These are phyloP conservation scores for Synanthedon formicaeformis DNA, from an alignment of 2,888 invertebrate genomes.

Conservation along the genomic window DNA sequence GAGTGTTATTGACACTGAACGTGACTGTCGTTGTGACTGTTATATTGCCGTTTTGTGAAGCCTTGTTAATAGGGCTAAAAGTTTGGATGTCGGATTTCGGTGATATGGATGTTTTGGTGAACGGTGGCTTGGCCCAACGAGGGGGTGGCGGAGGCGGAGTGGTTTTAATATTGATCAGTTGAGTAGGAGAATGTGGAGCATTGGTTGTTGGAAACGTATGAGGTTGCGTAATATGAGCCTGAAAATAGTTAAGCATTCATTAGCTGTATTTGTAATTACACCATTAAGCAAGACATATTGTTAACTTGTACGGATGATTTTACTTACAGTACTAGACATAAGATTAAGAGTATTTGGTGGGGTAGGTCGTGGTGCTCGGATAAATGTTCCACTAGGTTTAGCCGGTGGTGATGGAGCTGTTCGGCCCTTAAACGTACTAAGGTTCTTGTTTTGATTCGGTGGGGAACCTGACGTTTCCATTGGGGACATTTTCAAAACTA, in stretches of 20 bases:
- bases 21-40: conserved; percentile 89
- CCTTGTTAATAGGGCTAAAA: conserved; percentile 59
- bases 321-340: conserved; percentile 69
- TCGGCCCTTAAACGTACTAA: conserved; percentile 78
- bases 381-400: conserved; percentile 55
- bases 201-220: conserved; percentile 58
- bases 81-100: conserved; percentile 51
- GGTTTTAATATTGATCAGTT: conserved; percentile 42
- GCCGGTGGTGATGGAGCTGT: conserved; percentile 67
- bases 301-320: conserved; percentile 5
- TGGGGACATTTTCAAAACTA: conserved; percentile 83
- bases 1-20: conserved; percentile 78
- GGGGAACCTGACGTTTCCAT: conserved; percentile 65
- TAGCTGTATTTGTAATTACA: conserved; percentile 18
- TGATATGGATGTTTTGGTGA: conserved; percentile 59
- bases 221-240: conserved; percentile 70
- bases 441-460: conserved; percentile 57
- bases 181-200: conserved; percentile 53
- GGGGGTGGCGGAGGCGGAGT: conserved; percentile 88
- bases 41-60: conserved; percentile 76
- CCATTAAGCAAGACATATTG: conserved; percentile 22
- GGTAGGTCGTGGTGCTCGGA: conserved; percentile 79
- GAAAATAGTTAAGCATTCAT: conserved; percentile 34
- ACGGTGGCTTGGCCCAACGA: conserved; percentile 84
- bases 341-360: conserved; percentile 87